phyloP scores from a whole-genome alignment of 2,113 vertebrate genomes.

The Clupea harengus region DNA sequence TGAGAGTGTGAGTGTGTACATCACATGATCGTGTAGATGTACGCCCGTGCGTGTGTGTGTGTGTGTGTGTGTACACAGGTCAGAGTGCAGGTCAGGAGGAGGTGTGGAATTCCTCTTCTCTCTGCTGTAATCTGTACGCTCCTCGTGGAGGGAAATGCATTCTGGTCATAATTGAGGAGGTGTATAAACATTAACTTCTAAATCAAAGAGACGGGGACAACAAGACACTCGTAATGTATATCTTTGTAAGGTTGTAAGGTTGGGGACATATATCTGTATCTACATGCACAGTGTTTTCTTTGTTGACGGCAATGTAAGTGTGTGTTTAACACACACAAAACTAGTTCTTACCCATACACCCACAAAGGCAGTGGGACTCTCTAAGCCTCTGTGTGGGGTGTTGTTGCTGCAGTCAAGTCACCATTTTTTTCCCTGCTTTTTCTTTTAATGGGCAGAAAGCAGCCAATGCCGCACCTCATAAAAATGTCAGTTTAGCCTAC shows the following conservation, averaged over 20 bases:
- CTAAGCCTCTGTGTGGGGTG: conserved; percentile 29
- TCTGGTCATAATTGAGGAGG: background rate
- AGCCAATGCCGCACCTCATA: conserved; percentile 49
- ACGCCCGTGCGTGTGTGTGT: background rate
- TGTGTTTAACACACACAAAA: background rate
- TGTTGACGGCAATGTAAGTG: background rate
- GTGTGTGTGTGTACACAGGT: conserved; percentile 19
- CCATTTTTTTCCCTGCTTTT: background rate
- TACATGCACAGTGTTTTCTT: background rate
- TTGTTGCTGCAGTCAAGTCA: conserved; percentile 45
- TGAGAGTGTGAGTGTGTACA: background rate
- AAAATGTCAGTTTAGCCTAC: conserved; percentile 31
- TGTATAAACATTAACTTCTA: too few relatives aligned
- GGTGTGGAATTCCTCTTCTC: background rate
- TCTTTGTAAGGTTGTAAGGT: background rate
- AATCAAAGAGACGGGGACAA: background rate
- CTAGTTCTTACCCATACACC: background rate
- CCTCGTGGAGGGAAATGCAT: background rate
- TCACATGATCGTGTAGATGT: background rate
- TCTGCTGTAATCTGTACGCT: background rate
- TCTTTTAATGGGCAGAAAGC: conserved; percentile 23
- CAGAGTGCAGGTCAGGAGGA: background rate
- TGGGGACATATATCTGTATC: background rate
- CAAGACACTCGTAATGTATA: background rate
- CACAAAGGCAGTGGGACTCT: background rate